Base-by-base conservation (phyloP, 1,140 invertebrate genomes). In the Megalonaias nervosa region DNA sequence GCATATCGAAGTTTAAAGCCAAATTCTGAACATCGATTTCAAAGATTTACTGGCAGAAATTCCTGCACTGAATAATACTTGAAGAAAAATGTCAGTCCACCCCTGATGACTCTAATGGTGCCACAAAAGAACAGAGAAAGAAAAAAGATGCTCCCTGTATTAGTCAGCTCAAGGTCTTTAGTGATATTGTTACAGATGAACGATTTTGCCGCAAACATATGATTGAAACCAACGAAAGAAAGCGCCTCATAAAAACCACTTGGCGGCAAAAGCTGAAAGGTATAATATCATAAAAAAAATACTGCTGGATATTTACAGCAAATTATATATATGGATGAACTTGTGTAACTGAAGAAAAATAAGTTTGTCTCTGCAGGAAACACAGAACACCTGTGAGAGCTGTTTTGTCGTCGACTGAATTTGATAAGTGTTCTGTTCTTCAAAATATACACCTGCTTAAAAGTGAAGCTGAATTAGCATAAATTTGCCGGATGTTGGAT, bases 41-140 rank as follows among this genome's bases (percentile, higher is more conserved):
- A 60, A 57, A 66, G 58, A 14, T 19, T 31, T 31, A 3, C 26
- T 66, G 9, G 9, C 26, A 5, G 14, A 56, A 31, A 26, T 67
- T 21, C 57, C 26, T 31, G 26, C 26, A 31, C 26, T 31, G 2
- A 2, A 31, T 75, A 23, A 68, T 75, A 2, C 69, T 66, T 60
- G 73, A 75, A 68, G 73, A 75, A 26, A 75, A 75, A 62, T 75
- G 61, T 55, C 26, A 6, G 2, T 75, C 62, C 38, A 69, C 73
- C 5, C 67, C 73, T 13, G 67, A 75, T 56, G 66, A 68, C 56
- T 75, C 69, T 23, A 69, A 75, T 21, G 66, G 38, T 16, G n/a
- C 16, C 14, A 74, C 72, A 59, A 57, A 23, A 61, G 48, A 61
- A n/a, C 38, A 75, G 61, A 11, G 26, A 57, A 23, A 61, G 48